Percentiles rank a stretch among this genome's conserved stretches.
Conservation (phyloP, 53 echinoderm and acorn worm genomes). For the Echinarachnius parma region DNA sequence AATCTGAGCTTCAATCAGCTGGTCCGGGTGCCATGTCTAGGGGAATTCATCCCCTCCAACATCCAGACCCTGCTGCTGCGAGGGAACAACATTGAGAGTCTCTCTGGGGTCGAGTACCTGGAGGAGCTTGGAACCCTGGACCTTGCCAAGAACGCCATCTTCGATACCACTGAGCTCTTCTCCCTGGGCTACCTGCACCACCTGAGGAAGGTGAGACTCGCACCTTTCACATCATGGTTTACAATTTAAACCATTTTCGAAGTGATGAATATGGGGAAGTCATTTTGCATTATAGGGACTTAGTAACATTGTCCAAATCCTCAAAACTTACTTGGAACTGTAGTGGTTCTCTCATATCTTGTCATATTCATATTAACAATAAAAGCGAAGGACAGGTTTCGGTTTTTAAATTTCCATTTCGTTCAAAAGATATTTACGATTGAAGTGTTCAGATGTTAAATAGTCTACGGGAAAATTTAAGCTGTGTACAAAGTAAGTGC, state of each 20-base stretch:
- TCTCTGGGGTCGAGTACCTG: constrained; percentile 68
- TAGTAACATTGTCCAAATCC: too few species aligned
- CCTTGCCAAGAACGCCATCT: constrained; percentile 79
- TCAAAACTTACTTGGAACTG: too few species aligned
- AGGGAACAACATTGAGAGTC: constrained; percentile 82
- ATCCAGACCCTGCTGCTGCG: constrained; percentile 68
- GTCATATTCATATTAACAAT: too few species aligned
- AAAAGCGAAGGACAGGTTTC: too few species aligned
- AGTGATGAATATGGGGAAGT: too few species aligned
- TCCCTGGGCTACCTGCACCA: constrained; percentile 65
- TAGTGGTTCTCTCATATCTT: too few species aligned
- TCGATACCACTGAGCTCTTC: constrained; percentile 46
- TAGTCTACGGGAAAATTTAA: too few species aligned
- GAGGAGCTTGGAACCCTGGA: constrained; percentile 70
- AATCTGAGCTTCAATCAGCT: constrained; percentile 84
- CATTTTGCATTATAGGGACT: too few species aligned
- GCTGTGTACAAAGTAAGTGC: too few species aligned
- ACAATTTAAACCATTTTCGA: not conserved
- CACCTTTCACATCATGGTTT: not conserved
- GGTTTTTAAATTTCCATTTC: too few species aligned
- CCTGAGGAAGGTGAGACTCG: constrained; percentile 65
- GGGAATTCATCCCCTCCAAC: constrained; percentile 59
- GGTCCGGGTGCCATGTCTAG: constrained; percentile 66
- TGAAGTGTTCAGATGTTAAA: too few species aligned
- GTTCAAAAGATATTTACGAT: too few species aligned